Evolutionary conservation across 2,797 vertebrate genomes (phyloP).

Genomic region (Pseudomugil gertrudae): DNA sequence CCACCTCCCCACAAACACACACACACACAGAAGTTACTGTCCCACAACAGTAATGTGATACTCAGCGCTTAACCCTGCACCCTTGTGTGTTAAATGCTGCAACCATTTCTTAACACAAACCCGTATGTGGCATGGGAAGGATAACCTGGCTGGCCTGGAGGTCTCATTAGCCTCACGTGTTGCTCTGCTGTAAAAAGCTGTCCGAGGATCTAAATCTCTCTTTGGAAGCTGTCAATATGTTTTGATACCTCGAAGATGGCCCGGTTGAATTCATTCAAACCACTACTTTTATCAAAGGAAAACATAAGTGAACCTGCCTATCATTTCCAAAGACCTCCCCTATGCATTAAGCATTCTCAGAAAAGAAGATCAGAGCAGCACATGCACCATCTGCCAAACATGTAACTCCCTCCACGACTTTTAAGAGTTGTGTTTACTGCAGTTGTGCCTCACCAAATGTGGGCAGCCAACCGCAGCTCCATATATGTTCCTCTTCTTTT

Average conservation of each 20-base stretch:
- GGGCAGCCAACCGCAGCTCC: slow-evolving; percentile 37
- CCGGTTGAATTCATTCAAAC: slow-evolving; percentile 33
- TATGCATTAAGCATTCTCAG: slow-evolving; percentile 18
- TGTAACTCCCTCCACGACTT: slow-evolving; percentile 33
- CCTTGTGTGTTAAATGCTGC: slow-evolving; percentile 48
- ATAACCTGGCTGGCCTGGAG: slow-evolving; percentile 54
- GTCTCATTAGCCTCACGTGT: slow-evolving; percentile 63
- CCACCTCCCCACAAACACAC: not conserved
- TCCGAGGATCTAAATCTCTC: slow-evolving; percentile 52
- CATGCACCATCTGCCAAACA: slow-evolving; percentile 47
- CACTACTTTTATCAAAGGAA: slow-evolving; percentile 34
- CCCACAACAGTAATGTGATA: slow-evolving; percentile 30
- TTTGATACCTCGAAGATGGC: slow-evolving; percentile 57
- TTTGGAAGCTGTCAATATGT: slow-evolving; percentile 54
- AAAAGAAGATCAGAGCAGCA: slow-evolving; percentile 30
- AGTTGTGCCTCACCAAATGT: slow-evolving; percentile 42
- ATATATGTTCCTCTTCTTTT: slow-evolving; percentile 50
- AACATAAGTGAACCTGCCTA: slow-evolving; percentile 18
- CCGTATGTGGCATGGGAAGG: slow-evolving; percentile 59
- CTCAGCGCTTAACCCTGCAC: slow-evolving; percentile 26
- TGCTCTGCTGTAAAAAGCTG: slow-evolving; percentile 49
- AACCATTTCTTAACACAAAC: slow-evolving; percentile 58
- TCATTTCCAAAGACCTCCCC: slow-evolving; percentile 25
- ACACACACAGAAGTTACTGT: not conserved
- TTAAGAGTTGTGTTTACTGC: slow-evolving; percentile 45